Conservation (phyloP, 2,113 vertebrate genomes). For the Vulpes ferrilata region DNA sequence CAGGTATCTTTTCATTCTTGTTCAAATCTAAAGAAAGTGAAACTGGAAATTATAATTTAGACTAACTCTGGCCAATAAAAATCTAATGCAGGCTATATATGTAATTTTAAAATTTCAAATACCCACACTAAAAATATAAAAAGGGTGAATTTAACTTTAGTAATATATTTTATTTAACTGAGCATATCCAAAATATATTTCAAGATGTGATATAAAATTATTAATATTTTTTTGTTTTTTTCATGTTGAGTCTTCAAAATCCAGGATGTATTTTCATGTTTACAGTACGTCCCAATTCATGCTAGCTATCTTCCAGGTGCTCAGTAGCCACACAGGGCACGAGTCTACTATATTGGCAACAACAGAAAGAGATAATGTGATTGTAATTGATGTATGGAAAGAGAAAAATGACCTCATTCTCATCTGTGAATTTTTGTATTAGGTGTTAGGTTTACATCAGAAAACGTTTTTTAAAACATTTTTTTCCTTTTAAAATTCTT, state of each 20-base stretch:
- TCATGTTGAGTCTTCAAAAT: not conserved
- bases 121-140: not conserved
- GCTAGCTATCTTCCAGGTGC: not conserved
- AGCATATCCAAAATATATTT: not conserved
- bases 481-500: not conserved
- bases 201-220: not conserved
- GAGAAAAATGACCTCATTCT: not conserved
- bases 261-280: not conserved
- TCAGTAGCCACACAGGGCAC: not conserved
- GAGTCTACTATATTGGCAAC: not conserved
- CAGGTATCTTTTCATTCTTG: not conserved
- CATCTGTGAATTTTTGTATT: not conserved
- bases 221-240: constrained; percentile 15
- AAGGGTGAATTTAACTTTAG: not conserved
- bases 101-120: not conserved
- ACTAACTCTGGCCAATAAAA: not conserved
- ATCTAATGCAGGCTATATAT: not conserved
- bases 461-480: not conserved
- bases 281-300: not conserved
- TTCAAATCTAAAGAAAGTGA: constrained; percentile 17
- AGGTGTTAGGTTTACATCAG: not conserved
- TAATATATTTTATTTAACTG: not conserved
- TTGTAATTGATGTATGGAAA: not conserved
- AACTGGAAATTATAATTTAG: not conserved
- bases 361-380: not conserved